Base-by-base conservation (phyloP, 2,888 invertebrate genomes). In the Eupithecia dodoneata region DNA sequence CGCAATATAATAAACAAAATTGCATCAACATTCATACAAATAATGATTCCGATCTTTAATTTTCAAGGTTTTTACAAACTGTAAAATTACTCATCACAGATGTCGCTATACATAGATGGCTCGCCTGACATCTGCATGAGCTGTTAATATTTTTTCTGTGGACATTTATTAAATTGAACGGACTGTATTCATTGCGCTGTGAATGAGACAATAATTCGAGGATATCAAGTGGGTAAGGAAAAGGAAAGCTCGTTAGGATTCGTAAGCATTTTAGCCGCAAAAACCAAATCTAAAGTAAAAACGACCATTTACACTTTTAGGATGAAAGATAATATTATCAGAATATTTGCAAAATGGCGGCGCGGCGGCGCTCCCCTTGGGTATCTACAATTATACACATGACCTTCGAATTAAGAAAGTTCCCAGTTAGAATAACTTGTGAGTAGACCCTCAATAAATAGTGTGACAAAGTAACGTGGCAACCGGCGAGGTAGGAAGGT, bases 171-270 rank as follows among this genome's bases (percentile, higher is more conserved):
- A 42, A 18, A 52, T 52, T 67, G 55, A 55, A 42, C 67, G 71
- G 9, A 47, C 75, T 66, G 44, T 59, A 5, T 2, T 44, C 4
- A 2, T 67, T 42, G 49, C 41, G 42, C 78, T 78, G 73, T 73
- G 73, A 59, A 59, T 59, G 45, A 42, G 59, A 18, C 66, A 52
- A 59, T 81, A 81, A 82, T 83, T 81, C 80, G 81, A 78, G 72
- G 72, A 81, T 78, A 80, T 80, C 74, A 78, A 78, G 76, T 74
- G 75, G 18, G 9, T 67, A 70, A 49, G 76, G 73, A 67, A 59
- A 55, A 52, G 67, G 66, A 78, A 71, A 55, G 75, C 71, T 78
- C 78, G 71, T 75, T 75, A 71, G 73, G 71, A 75, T 73, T 73
- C 66, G 73, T 73, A 73, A 75, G 73, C 73, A 71, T 73, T 42